Percentiles rank a stretch among this genome's conserved stretches.
Conservation (phyloP, 2,888 invertebrate genomes). For the Cheilosia soror region DNA sequence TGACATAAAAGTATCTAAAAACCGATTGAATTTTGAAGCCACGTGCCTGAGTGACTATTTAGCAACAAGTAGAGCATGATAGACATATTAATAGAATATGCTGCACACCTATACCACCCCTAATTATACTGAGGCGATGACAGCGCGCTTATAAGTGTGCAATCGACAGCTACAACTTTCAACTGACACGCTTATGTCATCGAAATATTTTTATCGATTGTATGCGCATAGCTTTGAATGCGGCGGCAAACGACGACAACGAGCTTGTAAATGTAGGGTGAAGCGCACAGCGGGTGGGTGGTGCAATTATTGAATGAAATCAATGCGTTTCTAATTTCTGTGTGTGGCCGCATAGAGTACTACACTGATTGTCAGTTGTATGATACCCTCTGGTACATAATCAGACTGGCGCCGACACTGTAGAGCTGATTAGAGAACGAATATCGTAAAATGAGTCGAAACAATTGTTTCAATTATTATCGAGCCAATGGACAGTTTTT, state of each 20-base stretch:
- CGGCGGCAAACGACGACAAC: not conserved
- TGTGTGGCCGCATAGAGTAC: slow-evolving; percentile 46
- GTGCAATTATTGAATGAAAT: slow-evolving; percentile 70
- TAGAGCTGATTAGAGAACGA: slow-evolving; percentile 63
- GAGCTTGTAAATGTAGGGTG: slow-evolving; percentile 8
- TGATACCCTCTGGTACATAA: slow-evolving; percentile 51
- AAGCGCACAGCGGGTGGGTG: slow-evolving; percentile 2
- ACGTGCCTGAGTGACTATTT: slow-evolving; percentile 32
- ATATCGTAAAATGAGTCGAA: slow-evolving; percentile 64
- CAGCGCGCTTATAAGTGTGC: slow-evolving; percentile 50
- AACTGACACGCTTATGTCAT: slow-evolving; percentile 56
- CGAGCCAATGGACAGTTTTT: slow-evolving; percentile 31
- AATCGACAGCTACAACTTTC: slow-evolving; percentile 27
- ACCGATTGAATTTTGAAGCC: slow-evolving; percentile 32
- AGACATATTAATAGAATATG: slow-evolving; percentile 28
- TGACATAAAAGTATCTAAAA: slow-evolving; percentile 29
- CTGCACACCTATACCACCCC: slow-evolving; percentile 31
- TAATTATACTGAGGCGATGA: slow-evolving; percentile 36
- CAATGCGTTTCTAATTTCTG: slow-evolving; percentile 64
- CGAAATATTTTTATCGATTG: slow-evolving; percentile 56
- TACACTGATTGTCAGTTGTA: slow-evolving; percentile 46
- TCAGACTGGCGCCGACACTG: slow-evolving; percentile 61
- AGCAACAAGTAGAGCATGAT: slow-evolving; percentile 66
- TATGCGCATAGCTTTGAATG: slow-evolving; percentile 6
- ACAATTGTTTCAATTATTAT: slow-evolving; percentile 71